Evolutionary conservation across 2,888 invertebrate genomes (phyloP).

Genomic region (Halocaridina rubra): DNA sequence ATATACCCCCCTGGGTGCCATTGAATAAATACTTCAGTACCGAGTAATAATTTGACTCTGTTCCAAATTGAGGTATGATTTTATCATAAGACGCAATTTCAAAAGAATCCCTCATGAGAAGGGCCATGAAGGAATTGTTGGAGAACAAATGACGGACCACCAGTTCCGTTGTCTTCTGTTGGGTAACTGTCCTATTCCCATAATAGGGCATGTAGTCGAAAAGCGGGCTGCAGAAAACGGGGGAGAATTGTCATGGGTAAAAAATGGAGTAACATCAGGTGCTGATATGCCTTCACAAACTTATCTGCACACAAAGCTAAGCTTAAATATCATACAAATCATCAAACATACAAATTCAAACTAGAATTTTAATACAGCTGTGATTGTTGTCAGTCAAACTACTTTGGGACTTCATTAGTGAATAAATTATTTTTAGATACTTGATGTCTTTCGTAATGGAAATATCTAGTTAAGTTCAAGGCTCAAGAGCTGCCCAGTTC

Average conservation of each 20-base stretch:
- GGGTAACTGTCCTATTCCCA: conserved; percentile 54
- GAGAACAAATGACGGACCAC: conserved; percentile 53
- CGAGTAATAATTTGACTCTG: conserved; percentile 46
- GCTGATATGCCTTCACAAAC: no score
- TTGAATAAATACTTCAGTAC: conserved; percentile 41
- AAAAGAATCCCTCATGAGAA: conserved; percentile 37
- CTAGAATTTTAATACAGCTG: no score
- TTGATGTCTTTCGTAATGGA: no score
- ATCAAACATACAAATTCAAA: no score
- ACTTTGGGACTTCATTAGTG: no score
- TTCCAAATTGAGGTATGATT: conserved; percentile 60
- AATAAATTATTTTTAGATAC: no score
- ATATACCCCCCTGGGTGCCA: not conserved
- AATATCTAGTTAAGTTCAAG: no score
- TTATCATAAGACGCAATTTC: conserved; percentile 61
- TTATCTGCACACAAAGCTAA: no score
- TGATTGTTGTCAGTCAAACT: no score
- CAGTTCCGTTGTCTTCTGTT: conserved; percentile 46
- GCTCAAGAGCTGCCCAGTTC: conserved; percentile 11
- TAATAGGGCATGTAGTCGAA: conserved; percentile 61
- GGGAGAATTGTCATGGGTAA: no score
- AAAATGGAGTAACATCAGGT: no score
- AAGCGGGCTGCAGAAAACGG: conserved; percentile 43
- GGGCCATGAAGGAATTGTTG: conserved; percentile 45
- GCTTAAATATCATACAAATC: no score